These are phyloP conservation scores for Cordilura impudica DNA, from an alignment of 2,888 invertebrate genomes.

Conservation along the genomic window DNA sequence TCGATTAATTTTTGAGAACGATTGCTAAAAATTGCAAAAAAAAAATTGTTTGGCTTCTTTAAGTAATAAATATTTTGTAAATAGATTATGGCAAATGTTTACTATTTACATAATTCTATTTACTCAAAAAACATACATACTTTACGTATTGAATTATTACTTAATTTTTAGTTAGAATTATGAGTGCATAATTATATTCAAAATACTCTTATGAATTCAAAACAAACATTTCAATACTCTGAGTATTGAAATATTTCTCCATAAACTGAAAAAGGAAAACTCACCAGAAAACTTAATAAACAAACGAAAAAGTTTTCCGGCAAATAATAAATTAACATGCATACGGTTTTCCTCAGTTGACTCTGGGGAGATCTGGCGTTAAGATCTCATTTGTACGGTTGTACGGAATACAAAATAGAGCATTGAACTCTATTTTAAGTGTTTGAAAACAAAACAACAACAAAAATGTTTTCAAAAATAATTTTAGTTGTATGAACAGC, in stretches of 20 bases:
- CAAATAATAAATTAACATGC: neutral
- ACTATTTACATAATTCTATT: too few relatives aligned
- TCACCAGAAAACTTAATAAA: constrained; percentile 8
- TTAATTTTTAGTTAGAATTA: too few relatives aligned
- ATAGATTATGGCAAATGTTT: too few relatives aligned
- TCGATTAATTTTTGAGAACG: too few relatives aligned
- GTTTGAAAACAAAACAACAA: neutral
- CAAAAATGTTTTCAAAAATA: neutral
- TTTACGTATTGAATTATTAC: too few relatives aligned
- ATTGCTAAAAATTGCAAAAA: too few relatives aligned
- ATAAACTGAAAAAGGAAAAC: constrained; percentile 6
- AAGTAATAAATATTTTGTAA: too few relatives aligned
- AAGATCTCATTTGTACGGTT: constrained; percentile 11
- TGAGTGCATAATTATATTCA: neutral
- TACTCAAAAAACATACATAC: too few relatives aligned
- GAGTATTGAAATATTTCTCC: constrained; percentile 7
- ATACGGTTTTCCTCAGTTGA: constrained; percentile 24
- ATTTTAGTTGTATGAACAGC: neutral
- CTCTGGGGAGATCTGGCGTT: constrained; percentile 26
- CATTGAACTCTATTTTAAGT: constrained; percentile 26
- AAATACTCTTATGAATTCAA: neutral
- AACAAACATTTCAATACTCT: neutral
- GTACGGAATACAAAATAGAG: neutral
- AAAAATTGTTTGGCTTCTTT: too few relatives aligned
- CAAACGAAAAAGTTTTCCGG: constrained; percentile 29